Percentiles rank a stretch among this genome's conserved stretches.
These are phyloP conservation scores for Cynaeus angustus DNA, from an alignment of 2,888 invertebrate genomes.

Conservation along the genomic window DNA sequence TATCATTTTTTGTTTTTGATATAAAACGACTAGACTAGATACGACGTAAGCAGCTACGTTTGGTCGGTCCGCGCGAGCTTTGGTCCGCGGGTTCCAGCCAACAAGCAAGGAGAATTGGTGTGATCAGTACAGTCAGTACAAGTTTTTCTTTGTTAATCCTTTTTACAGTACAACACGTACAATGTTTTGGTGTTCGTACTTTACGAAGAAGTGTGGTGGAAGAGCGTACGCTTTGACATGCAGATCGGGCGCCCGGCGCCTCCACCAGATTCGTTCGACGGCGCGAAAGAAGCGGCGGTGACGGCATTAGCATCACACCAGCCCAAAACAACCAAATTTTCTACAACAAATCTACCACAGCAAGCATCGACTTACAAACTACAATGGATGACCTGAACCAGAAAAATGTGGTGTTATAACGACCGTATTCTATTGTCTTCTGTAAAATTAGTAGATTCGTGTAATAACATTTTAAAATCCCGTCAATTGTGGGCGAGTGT, in stretches of 20 bases:
- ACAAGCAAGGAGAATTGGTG: constrained; percentile 70
- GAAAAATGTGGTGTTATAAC: too few relatives aligned
- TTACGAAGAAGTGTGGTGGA: constrained; percentile 59
- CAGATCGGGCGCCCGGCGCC: constrained; percentile 29
- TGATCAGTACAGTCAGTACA: constrained; percentile 69
- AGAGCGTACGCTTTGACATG: constrained; percentile 52
- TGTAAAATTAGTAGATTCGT: too few relatives aligned
- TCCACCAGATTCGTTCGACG: constrained; percentile 13
- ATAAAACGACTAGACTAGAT: constrained; percentile 71
- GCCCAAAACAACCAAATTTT: too few relatives aligned
- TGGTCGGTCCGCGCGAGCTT: constrained; percentile 69
- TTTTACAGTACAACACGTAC: constrained; percentile 63
- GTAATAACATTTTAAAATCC: too few relatives aligned
- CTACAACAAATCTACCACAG: too few relatives aligned
- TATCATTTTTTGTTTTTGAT: constrained; percentile 64
- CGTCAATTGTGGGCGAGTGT: not conserved
- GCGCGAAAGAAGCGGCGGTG: constrained; percentile 1
- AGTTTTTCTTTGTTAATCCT: constrained; percentile 49
- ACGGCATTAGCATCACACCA: not conserved
- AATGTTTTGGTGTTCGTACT: constrained; percentile 67
- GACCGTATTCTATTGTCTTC: too few relatives aligned
- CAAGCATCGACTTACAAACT: too few relatives aligned
- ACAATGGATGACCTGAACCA: too few relatives aligned
- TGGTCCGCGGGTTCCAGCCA: constrained; percentile 71
- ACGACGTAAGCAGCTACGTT: constrained; percentile 66